Evolutionary conservation across 2,797 vertebrate species (phyloP).

Genomic region (Xyrichtys novacula): DNA sequence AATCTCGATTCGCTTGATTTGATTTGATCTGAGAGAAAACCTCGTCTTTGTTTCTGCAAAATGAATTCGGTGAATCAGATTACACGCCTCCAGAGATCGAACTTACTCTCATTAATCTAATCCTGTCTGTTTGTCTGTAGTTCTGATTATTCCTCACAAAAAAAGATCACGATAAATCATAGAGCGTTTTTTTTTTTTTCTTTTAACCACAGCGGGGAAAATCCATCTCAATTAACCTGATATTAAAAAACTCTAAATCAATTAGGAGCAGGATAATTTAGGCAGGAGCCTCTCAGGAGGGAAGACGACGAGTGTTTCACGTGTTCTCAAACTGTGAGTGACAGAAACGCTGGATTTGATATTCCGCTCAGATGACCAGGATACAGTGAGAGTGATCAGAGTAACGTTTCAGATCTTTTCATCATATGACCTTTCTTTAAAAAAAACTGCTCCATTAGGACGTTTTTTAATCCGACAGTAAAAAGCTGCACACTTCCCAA

Average conservation of each 20-base stretch:
- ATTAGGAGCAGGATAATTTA: constrained; percentile 56
- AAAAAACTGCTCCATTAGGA: constrained; percentile 23
- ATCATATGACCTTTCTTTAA: constrained; percentile 11
- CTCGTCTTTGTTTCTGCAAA: constrained; percentile 10
- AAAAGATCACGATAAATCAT: constrained; percentile 65
- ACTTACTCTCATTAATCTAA: constrained; percentile 29
- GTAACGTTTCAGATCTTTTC: constrained; percentile 27
- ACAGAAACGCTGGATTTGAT: constrained; percentile 38
- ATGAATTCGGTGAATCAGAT: constrained; percentile 18
- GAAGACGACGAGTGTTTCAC: constrained; percentile 58
- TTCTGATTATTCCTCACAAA: constrained; percentile 51
- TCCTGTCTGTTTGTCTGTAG: constrained; percentile 32
- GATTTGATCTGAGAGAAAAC: constrained; percentile 16
- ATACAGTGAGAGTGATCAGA: constrained; percentile 25
- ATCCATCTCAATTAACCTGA: constrained; percentile 76
- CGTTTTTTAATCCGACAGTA: not conserved
- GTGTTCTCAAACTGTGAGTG: constrained; percentile 27
- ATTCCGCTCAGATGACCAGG: constrained; percentile 33
- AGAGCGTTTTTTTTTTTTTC: constrained; percentile 30
- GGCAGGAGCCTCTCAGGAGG: constrained; percentile 39
- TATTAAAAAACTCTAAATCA: constrained; percentile 68
- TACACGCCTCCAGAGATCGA: not conserved
- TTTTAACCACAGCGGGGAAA: constrained; percentile 44
- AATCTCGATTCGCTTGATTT: not conserved
- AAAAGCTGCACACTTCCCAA: constrained; percentile 22